Conservation (phyloP, 1,140 invertebrate genomes). For the Babylonia areolata region DNA sequence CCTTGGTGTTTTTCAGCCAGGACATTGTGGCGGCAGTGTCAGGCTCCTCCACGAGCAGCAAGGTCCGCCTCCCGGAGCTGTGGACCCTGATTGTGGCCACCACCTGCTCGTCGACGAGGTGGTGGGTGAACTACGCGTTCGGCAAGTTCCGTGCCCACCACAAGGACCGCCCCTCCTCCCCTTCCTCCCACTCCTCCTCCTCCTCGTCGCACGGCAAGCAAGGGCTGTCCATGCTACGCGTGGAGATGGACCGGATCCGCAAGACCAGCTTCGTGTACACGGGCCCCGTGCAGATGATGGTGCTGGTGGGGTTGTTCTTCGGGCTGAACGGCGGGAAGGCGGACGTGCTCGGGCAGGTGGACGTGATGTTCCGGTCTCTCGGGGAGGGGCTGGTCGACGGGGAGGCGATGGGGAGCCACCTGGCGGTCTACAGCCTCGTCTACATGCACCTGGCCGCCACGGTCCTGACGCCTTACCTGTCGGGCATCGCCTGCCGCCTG, state of each 20-base stretch:
- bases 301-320: slow-evolving; percentile 16
- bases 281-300: slow-evolving; percentile 35
- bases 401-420: not conserved
- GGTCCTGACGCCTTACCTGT: slow-evolving; percentile 44
- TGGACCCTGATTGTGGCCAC: slow-evolving; percentile 32
- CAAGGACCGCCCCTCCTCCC: too few species aligned
- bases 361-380: slow-evolving; percentile 8
- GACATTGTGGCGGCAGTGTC: not conserved
- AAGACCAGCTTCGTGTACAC: slow-evolving; percentile 40
- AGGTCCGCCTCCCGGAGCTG: not conserved
- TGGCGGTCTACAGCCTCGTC: slow-evolving; percentile 32
- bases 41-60: not conserved
- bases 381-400: not conserved
- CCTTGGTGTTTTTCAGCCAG: not conserved
- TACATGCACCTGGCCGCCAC: slow-evolving; percentile 40
- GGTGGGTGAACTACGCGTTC: slow-evolving; percentile 98
- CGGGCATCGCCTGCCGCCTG: slow-evolving; percentile 56
- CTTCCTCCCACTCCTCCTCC: too few species aligned
- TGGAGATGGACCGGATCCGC: slow-evolving; percentile 25
- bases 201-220: not conserved
- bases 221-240: slow-evolving; percentile 1
- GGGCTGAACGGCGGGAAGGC: not conserved
- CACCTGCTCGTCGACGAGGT: slow-evolving; percentile 86
- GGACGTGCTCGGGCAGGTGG: not conserved
- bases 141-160: slow-evolving; percentile 61